Percentiles rank a stretch among this genome's conserved stretches.
Conservation (phyloP, 2,113 vertebrate species). For the Notarius lentiginosus region DNA sequence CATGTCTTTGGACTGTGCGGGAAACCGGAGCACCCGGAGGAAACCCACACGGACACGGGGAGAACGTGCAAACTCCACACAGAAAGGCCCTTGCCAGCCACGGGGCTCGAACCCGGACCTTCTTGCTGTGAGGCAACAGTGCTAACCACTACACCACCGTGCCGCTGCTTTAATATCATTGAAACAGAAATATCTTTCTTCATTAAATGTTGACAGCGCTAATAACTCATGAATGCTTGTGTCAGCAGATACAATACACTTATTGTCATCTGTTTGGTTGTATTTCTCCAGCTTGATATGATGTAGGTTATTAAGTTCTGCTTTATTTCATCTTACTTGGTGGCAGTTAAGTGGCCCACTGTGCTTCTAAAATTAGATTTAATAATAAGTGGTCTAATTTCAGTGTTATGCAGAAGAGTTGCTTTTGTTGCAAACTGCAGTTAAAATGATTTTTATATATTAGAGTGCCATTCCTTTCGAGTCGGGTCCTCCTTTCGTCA, state of each 20-base stretch:
- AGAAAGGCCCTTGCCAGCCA: no score
- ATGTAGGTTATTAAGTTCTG: constrained; percentile 32
- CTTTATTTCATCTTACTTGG: constrained; percentile 5
- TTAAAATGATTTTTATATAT: not conserved
- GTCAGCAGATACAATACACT: constrained; percentile 43
- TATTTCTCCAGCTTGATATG: constrained; percentile 20
- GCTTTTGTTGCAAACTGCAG: constrained; percentile 11
- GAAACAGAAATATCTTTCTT: constrained; percentile 32
- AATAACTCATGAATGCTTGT: constrained; percentile 44
- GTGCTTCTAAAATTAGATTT: not conserved
- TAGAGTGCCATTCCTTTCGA: not conserved
- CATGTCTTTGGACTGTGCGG: no score
- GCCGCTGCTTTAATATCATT: constrained; percentile 27
- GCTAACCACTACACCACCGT: no score
- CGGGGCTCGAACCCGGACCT: no score
- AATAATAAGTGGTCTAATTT: constrained; percentile 19
- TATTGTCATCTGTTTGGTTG: constrained; percentile 34
- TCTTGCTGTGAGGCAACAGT: no score
- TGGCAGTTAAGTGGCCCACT: constrained; percentile 15
- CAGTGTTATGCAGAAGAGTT: not conserved
- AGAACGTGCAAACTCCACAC: no score
- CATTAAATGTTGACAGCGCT: constrained; percentile 31
- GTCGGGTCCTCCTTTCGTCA: not conserved
- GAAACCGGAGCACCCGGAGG: no score
- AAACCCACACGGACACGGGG: no score